Conservation (phyloP, 2,113 vertebrate genomes). For the Microtus richardsoni region DNA sequence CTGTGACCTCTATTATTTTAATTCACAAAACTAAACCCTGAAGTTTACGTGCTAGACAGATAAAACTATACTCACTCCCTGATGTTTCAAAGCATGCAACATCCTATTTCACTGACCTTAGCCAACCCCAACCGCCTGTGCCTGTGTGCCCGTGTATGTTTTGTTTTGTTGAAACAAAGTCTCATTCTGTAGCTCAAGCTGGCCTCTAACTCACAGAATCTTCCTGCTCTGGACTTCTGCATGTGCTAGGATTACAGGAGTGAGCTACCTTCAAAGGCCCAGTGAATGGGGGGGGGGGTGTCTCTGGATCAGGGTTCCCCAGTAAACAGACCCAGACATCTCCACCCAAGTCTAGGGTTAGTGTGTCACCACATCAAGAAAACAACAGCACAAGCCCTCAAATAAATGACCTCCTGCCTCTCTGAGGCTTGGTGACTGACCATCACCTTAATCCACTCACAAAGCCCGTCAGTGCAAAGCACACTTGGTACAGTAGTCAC, state of each 20-base stretch:
- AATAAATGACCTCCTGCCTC: neutral
- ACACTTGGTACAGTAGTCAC: neutral
- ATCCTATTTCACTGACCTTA: neutral
- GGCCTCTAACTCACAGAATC: neutral
- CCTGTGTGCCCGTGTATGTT: neutral
- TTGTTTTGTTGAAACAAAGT: neutral
- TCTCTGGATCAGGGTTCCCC: neutral
- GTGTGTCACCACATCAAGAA: neutral
- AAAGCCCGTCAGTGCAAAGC: neutral
- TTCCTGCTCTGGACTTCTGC: too few relatives aligned
- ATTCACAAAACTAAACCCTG: neutral
- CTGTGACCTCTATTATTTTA: neutral
- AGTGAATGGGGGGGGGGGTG: neutral
- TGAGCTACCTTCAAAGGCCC: neutral
- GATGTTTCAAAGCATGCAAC: neutral
- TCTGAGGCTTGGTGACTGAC: neutral
- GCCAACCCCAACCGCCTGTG: neutral
- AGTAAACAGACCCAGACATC: neutral
- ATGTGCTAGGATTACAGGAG: neutral
- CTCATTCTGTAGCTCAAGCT: neutral
- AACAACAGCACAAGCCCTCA: neutral
- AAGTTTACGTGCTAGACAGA: neutral
- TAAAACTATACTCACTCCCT: neutral
- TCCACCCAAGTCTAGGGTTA: neutral
- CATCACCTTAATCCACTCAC: neutral